Evolutionary conservation across 2,113 vertebrate species (phyloP), one percentile per base, ranked within the genome.

Genomic region (Trematocara zebra): DNA sequence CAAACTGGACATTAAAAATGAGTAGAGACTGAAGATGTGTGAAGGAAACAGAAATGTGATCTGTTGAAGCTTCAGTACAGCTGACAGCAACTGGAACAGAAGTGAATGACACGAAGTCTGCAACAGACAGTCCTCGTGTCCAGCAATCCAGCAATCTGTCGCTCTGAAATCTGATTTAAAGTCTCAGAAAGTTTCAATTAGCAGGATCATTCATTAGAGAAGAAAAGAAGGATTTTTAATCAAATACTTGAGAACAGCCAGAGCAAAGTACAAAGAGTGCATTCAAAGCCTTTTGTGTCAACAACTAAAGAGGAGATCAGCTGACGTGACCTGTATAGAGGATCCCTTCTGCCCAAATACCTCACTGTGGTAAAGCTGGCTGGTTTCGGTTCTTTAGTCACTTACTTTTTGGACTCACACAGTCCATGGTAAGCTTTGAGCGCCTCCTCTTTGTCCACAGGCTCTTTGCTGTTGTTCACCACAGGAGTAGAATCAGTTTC

Each of bases 341-440:
- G 15, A 74, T 31, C 15, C 18, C 23, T 42, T 23, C n/a, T 28
- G 42, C 26, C 42, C 9, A 49, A 49, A 49, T 49, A 47, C 15
- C 23, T 74, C 42, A 49, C 14, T 74, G 42, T 28, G 23, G 23
- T 49, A 31, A 74, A 74, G 42, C 42, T 49, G 64, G 23, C 42
- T 74, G 23, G 42, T 49, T 74, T 49, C 3, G 42, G 3, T 49
- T 76, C 23, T 74, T 7, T 74, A 49, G 14, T 31, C 53, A 89
- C 94, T 96, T 96, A 99, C 98, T 96, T 95, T 79, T 98, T 98
- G 1, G 97, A 96, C 95, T 98, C 96, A 2, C 94, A 96, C 83
- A 98, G 93, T 7, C 96, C 97, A 8, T 97, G 96, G 56, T 97
- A 97, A 3, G 96, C 96, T 82, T 95, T 92, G 0, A 97, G 94